Percentiles rank a stretch among this genome's conserved stretches.
These are phyloP conservation scores for Zophobas morio DNA, from an alignment of 1,140 invertebrate species.

Conservation along the genomic window DNA sequence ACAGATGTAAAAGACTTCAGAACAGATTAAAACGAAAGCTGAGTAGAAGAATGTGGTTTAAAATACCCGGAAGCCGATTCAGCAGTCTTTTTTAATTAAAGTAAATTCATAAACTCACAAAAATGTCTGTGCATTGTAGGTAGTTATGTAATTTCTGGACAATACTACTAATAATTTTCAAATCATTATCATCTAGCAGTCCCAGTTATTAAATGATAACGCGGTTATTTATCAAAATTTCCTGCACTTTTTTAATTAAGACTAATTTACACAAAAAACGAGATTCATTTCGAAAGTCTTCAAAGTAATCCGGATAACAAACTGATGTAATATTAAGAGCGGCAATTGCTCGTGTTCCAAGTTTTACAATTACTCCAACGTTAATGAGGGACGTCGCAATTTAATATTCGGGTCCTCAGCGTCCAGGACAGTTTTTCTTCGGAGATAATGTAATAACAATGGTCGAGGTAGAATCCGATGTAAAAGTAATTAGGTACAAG, in stretches of 20 bases:
- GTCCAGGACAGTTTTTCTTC: slow-evolving; percentile 19
- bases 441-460: slow-evolving; percentile 41
- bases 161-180: no score
- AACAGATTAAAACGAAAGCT: no score
- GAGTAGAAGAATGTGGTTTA: no score
- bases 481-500: slow-evolving; percentile 22
- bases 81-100: no score
- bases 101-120: no score
- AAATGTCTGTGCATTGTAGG: no score
- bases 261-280: slow-evolving; percentile 14
- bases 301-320: slow-evolving; percentile 42
- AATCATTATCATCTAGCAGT: no score
- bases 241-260: background rate
- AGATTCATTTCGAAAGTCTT: slow-evolving; percentile 10
- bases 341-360: slow-evolving; percentile 39
- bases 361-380: slow-evolving; percentile 44
- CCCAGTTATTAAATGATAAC: no score
- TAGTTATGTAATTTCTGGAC: no score
- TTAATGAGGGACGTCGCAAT: slow-evolving; percentile 46
- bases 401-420: slow-evolving; percentile 31
- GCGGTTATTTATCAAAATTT: no score
- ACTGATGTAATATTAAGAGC: slow-evolving; percentile 45
- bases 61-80: no score
- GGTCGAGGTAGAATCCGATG: slow-evolving; percentile 35
- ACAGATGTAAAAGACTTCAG: no score